These are phyloP conservation scores for Chloebia gouldiae DNA, from an alignment of 2,113 vertebrate genomes.

Conservation along the genomic window DNA sequence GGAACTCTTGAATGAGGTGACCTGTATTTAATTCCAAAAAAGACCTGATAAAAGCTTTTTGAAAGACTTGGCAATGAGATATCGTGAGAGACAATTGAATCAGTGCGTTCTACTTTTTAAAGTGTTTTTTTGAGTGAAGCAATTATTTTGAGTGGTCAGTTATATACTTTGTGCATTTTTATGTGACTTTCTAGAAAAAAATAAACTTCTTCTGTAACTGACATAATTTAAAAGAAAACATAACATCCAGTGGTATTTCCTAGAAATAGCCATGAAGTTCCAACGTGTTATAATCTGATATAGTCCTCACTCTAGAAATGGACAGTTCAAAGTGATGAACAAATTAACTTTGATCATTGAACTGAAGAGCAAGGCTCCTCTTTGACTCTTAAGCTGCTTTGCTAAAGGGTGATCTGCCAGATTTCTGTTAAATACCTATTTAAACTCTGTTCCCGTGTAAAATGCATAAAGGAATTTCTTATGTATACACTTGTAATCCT, in stretches of 20 bases:
- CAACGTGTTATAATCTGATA: accelerated
- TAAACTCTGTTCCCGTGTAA: slow-evolving; percentile 17
- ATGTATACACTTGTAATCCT: slow-evolving; percentile 51
- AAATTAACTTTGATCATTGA: background rate
- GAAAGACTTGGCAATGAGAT: background rate
- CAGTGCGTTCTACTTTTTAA: background rate
- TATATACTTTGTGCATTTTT: background rate
- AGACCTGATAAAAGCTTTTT: background rate
- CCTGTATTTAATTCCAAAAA: background rate
- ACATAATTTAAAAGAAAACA: background rate
- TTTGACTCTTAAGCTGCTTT: slow-evolving; percentile 22
- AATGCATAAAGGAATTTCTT: slow-evolving; percentile 54
- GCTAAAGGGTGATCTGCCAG: background rate
- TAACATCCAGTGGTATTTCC: background rate
- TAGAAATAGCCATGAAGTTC: background rate
- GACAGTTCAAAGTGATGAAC: background rate
- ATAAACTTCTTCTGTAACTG: background rate
- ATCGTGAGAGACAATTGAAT: background rate
- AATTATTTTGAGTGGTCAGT: background rate
- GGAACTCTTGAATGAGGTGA: background rate
- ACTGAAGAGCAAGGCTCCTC: background rate
- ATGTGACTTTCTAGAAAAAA: background rate
- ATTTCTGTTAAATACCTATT: slow-evolving; percentile 3
- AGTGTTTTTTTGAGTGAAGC: background rate
- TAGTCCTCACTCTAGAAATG: background rate